Conservation (phyloP, 2,113 vertebrate species). For the Anhinga anhinga region DNA sequence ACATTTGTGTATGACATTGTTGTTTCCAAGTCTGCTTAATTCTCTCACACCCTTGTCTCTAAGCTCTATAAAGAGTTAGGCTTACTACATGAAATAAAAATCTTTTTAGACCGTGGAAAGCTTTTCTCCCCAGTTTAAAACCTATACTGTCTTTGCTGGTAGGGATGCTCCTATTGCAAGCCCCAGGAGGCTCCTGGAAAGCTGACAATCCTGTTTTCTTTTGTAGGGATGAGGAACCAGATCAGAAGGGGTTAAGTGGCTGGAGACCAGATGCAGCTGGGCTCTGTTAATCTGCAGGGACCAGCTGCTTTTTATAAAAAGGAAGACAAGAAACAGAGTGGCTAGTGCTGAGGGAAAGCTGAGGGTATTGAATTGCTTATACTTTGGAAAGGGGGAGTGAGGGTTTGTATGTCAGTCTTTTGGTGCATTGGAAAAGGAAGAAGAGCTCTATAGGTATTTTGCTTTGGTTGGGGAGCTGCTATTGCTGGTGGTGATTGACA, state of each 20-base stretch:
- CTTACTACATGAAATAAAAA: background rate
- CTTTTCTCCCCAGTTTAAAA: background rate
- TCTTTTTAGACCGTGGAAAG: background rate
- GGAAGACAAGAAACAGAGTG: slow-evolving; percentile 55
- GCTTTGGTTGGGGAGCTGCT: background rate
- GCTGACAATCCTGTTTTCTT: background rate
- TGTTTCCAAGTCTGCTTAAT: background rate
- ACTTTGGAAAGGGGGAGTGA: background rate
- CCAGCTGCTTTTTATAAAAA: slow-evolving; percentile 66
- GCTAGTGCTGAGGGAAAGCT: slow-evolving; percentile 27
- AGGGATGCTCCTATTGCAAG: background rate
- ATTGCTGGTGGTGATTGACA: background rate
- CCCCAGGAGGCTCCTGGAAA: background rate
- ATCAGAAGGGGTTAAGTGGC: slow-evolving; percentile 60
- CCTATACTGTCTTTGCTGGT: background rate
- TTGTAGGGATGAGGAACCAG: background rate
- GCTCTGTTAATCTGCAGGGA: slow-evolving; percentile 61
- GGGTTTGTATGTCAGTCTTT: background rate
- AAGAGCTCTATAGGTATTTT: slow-evolving; percentile 45
- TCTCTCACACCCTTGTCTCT: background rate
- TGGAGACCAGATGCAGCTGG: slow-evolving; percentile 56
- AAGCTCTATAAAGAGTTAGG: background rate
- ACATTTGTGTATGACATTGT: background rate
- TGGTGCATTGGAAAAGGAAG: slow-evolving; percentile 27
- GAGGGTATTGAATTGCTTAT: slow-evolving; percentile 41